These are phyloP conservation scores for Chaetorhynchus papuensis DNA, from an alignment of 2,113 vertebrate species.

Conservation along the genomic window DNA sequence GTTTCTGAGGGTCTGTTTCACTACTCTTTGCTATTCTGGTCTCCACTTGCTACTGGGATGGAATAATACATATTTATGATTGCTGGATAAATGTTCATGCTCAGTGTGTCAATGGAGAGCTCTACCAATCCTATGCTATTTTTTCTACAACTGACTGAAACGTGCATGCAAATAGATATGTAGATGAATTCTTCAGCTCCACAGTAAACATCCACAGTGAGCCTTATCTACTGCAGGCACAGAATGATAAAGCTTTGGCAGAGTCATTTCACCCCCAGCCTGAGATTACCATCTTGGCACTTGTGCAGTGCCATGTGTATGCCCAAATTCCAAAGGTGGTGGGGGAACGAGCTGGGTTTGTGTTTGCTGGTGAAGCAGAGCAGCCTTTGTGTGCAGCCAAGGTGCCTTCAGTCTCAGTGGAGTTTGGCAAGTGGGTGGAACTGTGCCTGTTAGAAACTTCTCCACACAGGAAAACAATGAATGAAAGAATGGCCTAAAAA, in stretches of 20 bases:
- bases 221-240: background rate
- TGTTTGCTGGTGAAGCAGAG: background rate
- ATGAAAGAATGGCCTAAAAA: conserved; percentile 16
- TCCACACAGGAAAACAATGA: background rate
- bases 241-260: conserved; percentile 38
- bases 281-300: conserved; percentile 8
- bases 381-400: background rate
- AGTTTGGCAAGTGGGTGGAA: background rate
- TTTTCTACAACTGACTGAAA: conserved; percentile 53
- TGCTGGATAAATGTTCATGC: conserved; percentile 48
- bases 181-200: conserved; percentile 62
- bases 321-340: background rate
- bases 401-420: background rate
- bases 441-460: background rate
- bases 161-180: conserved; percentile 65
- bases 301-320: background rate
- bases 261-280: conserved; percentile 11
- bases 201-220: conserved; percentile 43
- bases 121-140: background rate
- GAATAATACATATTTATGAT: conserved; percentile 68
- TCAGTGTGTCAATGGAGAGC: conserved; percentile 44
- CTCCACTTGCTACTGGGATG: conserved; percentile 40
- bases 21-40: conserved; percentile 2
- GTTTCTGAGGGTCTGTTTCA: background rate
- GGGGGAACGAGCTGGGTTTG: background rate